A percentile compares a stretch with the other conserved stretches of the same genome.
Evolutionary conservation across 2,113 vertebrate genomes (phyloP).

Genomic region (Prunella fulvescens): DNA sequence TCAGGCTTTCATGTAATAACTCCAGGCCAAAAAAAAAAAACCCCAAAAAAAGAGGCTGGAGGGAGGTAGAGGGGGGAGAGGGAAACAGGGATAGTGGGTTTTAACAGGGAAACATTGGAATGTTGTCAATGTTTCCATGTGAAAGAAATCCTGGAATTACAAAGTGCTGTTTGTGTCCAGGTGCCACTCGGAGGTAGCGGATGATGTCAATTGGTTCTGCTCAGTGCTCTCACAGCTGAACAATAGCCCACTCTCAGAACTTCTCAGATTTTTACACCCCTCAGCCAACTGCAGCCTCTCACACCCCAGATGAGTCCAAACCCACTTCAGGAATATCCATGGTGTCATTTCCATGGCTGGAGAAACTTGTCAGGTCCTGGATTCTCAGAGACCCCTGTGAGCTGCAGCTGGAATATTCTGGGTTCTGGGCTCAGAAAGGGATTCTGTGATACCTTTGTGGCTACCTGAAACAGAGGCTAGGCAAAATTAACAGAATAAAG

Average conservation of each 20-base stretch:
- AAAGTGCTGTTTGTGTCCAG: slow-evolving; percentile 17
- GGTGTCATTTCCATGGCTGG: background rate
- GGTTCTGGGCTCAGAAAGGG: background rate
- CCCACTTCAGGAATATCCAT: background rate
- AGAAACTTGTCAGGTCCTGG: background rate
- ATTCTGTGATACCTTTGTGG: background rate
- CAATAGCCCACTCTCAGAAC: background rate
- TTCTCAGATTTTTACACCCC: background rate
- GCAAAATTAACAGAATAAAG: background rate
- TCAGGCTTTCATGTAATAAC: slow-evolving; percentile 41
- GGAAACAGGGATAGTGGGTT: background rate
- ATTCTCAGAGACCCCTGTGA: accelerated
- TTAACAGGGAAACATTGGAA: background rate
- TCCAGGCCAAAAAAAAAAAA: background rate
- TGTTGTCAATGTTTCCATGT: slow-evolving; percentile 27
- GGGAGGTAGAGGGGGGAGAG: background rate
- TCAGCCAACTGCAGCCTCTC: background rate
- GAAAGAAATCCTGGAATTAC: background rate
- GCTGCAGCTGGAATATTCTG: accelerated
- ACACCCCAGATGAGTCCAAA: background rate
- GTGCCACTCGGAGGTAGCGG: background rate
- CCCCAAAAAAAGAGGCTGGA: background rate
- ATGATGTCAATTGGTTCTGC: slow-evolving; percentile 3
- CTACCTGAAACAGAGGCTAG: background rate
- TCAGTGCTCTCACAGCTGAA: background rate